These are phyloP conservation scores for Vulpes lagopus DNA, from an alignment of 2,113 vertebrate species.

Conservation along the genomic window DNA sequence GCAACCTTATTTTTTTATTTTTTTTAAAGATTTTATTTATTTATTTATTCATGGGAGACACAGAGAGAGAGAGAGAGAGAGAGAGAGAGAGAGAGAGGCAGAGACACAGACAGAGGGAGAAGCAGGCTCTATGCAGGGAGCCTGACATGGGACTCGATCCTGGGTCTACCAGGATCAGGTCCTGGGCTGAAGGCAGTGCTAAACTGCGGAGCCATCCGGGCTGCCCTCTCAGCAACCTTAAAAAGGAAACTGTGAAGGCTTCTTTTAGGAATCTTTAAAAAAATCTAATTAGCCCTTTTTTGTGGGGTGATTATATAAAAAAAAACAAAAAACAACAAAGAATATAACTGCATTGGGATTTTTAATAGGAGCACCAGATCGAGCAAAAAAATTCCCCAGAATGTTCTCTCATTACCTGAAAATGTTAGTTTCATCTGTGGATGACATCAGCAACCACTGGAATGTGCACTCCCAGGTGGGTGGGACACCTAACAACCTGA, in stretches of 20 bases:
- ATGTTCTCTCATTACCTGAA: conserved; percentile 1
- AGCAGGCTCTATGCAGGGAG: no score
- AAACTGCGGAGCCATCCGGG: no score
- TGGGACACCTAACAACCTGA: not conserved
- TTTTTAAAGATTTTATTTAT: no score
- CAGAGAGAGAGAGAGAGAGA: no score
- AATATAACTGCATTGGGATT: not conserved
- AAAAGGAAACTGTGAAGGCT: not conserved
- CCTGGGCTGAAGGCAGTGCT: no score
- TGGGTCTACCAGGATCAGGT: no score
- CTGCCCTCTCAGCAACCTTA: not conserved
- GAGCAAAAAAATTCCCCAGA: not conserved
- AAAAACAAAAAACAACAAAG: not conserved
- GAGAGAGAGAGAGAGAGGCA: no score
- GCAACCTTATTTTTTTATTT: not conserved
- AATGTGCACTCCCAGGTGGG: not conserved
- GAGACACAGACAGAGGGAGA: no score
- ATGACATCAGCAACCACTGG: not conserved
- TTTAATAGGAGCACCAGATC: not conserved
- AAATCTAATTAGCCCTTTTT: not conserved
- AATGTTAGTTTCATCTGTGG: not conserved
- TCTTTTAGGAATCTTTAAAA: not conserved
- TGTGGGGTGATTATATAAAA: not conserved
- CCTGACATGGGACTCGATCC: no score
- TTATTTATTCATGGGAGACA: no score